Evolutionary conservation across 2,888 invertebrate genomes (phyloP).

Genomic region (Liopterus haemorrhoidalis): DNA sequence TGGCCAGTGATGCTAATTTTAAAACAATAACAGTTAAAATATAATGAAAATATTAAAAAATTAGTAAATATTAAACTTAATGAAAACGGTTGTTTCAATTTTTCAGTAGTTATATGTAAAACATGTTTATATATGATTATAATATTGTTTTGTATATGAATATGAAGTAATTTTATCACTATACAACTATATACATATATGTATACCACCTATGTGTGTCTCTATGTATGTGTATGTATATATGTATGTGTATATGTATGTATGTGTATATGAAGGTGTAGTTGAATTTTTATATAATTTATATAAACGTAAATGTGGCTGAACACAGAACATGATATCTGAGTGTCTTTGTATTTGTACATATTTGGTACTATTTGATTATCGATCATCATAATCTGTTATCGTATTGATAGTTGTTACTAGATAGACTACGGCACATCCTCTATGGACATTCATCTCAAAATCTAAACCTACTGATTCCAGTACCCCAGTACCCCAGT

Average conservation of each 20-base stretch:
- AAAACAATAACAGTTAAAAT: conserved; percentile 13
- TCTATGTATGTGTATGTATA: too few species aligned
- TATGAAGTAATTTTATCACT: too few species aligned
- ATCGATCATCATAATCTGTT: too few species aligned
- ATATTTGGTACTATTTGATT: too few species aligned
- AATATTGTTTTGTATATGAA: conserved; percentile 23
- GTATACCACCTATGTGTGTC: too few species aligned
- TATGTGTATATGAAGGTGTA: conserved; percentile 19
- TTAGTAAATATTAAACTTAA: conserved; percentile 20
- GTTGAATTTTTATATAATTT: conserved; percentile 24
- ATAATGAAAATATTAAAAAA: conserved; percentile 15
- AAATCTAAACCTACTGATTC: too few species aligned
- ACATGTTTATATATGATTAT: conserved; percentile 22
- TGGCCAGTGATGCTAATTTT: conserved; percentile 22
- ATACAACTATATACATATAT: too few species aligned
- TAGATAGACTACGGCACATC: too few species aligned
- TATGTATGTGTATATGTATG: too few species aligned
- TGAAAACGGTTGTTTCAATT: conserved; percentile 21
- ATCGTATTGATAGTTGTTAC: too few species aligned
- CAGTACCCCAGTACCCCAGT: too few species aligned
- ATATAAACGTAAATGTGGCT: conserved; percentile 23
- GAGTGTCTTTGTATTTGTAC: conserved; percentile 24
- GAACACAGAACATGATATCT: conserved; percentile 23
- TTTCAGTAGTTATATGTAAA: conserved; percentile 21
- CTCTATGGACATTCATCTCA: too few species aligned